Evolutionary conservation across 35 echinoderm and acorn worm genomes (phyloP), one percentile per base, ranked within the genome.

Genomic region (Chiridota heheva): DNA sequence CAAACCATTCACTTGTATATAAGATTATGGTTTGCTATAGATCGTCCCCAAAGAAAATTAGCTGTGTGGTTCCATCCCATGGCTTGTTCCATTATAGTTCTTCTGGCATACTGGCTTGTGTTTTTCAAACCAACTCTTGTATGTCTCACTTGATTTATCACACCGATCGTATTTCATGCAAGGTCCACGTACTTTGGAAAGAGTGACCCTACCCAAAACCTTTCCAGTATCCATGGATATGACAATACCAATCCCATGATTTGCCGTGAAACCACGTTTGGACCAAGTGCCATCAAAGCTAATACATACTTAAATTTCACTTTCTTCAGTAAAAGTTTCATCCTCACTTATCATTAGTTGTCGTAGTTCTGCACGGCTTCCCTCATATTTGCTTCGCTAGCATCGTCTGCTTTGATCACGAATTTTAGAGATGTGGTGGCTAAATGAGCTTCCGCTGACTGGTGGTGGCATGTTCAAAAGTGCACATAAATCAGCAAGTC

Each of bases 251-350:
- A 87, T 58, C 34, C 73, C 84, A 68, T 87, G 70, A 17, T 87
- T 79, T 2, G 72, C 58, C 5, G 84, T 67, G 34, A 87, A 78
- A 4, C 84, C 84, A 1, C 43, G 72, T 26, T 79, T 77, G 7
- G 42, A 44, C 84, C 84, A 79, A 0, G 84, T 87, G 28, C 84
- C 73, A 51, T 87, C 84, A 78, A 79, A 78, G 5, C 58, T 47
- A 0, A 78, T 73, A 68, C 26, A 40, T n/a, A 76, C 70, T 26
- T 86, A 69, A 16, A 86, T 43, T 40, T 39, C 16, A 20, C 43
- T 20, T 22, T 69, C 69, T n/a, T n/a, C 8, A 17, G 32, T 44
- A 10, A 44, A 43, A 5, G 36, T 22, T 27, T 24, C 20, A 22
- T 72, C 36, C 41, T 72, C 69, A 27, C 30, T 1, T 44, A 72